phyloP scores from a whole-genome alignment of 2,113 vertebrate species.

The Neogale vison region DNA sequence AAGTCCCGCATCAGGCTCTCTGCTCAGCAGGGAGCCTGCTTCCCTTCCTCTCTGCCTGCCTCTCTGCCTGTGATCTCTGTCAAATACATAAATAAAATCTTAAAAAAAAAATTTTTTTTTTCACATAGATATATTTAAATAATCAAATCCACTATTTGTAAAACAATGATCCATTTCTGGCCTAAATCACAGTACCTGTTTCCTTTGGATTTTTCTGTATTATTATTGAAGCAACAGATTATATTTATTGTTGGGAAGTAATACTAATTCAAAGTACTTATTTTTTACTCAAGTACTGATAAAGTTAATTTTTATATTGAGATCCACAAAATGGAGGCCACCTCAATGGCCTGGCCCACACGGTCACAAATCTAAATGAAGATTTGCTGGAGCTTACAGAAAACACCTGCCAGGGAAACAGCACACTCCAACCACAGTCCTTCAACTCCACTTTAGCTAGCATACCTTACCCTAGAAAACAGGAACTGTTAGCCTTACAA shows the following conservation, averaged over 20 bases:
- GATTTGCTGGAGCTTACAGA: not conserved
- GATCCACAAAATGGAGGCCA: not conserved
- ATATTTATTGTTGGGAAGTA: not conserved
- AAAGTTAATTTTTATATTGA: not conserved
- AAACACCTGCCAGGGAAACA: not conserved
- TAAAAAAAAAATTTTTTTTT: not conserved
- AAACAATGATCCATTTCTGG: not conserved
- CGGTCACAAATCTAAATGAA: not conserved
- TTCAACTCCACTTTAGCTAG: not conserved
- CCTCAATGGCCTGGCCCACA: not conserved
- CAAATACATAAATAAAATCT: too few species aligned
- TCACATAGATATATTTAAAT: not conserved
- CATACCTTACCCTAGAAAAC: not conserved
- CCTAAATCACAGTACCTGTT: not conserved
- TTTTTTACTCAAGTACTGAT: not conserved
- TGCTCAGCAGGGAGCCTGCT: too few species aligned
- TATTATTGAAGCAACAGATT: not conserved
- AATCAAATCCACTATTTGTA: not conserved
- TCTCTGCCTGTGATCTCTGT: too few species aligned
- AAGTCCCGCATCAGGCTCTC: too few species aligned
- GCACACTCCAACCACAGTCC: not conserved
- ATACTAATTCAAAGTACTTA: constrained; percentile 29
- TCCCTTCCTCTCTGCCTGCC: too few species aligned
- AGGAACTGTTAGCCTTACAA: not conserved
- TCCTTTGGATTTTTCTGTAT: not conserved